phyloP scores from a whole-genome alignment of 2,888 invertebrate species.

The Chydorus sphaericus region DNA sequence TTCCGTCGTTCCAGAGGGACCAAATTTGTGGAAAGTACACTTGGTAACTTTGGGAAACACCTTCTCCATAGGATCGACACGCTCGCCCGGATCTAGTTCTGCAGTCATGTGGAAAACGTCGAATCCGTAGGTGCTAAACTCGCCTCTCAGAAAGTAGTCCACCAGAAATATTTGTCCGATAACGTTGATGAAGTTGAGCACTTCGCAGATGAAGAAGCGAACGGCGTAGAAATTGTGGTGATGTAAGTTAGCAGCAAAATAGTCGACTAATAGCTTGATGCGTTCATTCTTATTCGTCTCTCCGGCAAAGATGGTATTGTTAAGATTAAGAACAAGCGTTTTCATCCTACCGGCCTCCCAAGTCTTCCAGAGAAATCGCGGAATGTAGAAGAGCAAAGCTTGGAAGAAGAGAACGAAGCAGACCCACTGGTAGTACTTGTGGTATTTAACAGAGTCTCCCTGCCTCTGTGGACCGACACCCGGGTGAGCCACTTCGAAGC shows the following conservation, averaged over 20 bases:
- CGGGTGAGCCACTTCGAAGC: neutral
- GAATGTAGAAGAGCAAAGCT: slow-evolving; percentile 25
- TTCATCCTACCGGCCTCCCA: slow-evolving; percentile 37
- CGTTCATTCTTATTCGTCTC: slow-evolving; percentile 1
- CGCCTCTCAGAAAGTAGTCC: slow-evolving; percentile 23
- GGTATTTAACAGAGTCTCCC: neutral
- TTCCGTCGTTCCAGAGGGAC: slow-evolving; percentile 30
- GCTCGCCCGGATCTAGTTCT: slow-evolving; percentile 19
- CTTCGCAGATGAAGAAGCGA: slow-evolving; percentile 24
- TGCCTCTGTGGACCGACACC: neutral
- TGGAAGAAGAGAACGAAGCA: slow-evolving; percentile 24
- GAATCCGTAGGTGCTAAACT: slow-evolving; percentile 23
- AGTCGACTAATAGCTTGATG: slow-evolving; percentile 20
- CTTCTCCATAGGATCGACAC: slow-evolving; percentile 22
- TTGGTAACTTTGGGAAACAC: slow-evolving; percentile 25
- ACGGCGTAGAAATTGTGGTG: slow-evolving; percentile 22
- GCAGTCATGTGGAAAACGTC: slow-evolving; percentile 20
- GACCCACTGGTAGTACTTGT: slow-evolving; percentile 24
- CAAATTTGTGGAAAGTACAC: slow-evolving; percentile 24
- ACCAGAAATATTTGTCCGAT: slow-evolving; percentile 24
- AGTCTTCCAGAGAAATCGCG: slow-evolving; percentile 26
- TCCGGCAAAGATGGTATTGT: slow-evolving; percentile 11
- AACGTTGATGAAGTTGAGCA: slow-evolving; percentile 24
- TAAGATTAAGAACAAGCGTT: slow-evolving; percentile 71
- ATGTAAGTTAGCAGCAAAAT: slow-evolving; percentile 21